Evolutionary conservation across 2,888 invertebrate genomes (phyloP).

Genomic region (Conops quadrifasciatus): DNA sequence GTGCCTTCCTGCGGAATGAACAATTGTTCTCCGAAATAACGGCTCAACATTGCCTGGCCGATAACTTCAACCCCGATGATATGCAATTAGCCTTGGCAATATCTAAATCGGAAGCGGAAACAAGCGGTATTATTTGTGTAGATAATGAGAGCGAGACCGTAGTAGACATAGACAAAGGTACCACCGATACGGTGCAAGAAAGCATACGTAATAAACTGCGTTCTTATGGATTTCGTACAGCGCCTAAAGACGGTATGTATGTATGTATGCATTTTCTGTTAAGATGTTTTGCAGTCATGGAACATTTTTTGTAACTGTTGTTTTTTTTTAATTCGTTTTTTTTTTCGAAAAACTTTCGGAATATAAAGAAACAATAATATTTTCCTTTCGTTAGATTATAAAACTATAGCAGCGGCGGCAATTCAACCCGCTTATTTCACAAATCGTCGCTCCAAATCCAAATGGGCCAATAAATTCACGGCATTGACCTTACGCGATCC

Average conservation of each 20-base stretch:
- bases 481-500: constrained; percentile 58
- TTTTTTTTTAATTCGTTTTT: background rate
- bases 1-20: constrained; percentile 59
- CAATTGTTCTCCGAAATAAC: constrained; percentile 60
- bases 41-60: constrained; percentile 59
- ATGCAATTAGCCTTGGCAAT: constrained; percentile 74
- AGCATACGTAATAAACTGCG: constrained; percentile 68
- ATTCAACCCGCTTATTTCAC: constrained; percentile 43
- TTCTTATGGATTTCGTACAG: constrained; percentile 70
- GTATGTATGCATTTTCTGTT: background rate
- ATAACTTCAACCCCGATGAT: constrained; percentile 72
- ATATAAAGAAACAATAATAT: too few relatives aligned
- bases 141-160: constrained; percentile 40
- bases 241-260: constrained; percentile 52
- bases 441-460: constrained; percentile 49
- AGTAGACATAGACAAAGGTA: constrained; percentile 41
- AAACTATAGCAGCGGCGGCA: constrained; percentile 46
- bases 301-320: too few relatives aligned
- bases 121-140: constrained; percentile 39
- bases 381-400: constrained; percentile 52
- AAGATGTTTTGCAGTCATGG: too few relatives aligned
- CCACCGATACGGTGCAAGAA: constrained; percentile 38
- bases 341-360: too few relatives aligned
- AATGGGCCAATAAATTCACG: constrained; percentile 63
- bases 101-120: constrained; percentile 68